phyloP scores from a whole-genome alignment of 2,113 vertebrate species.

The Scytalopus superciliaris region DNA sequence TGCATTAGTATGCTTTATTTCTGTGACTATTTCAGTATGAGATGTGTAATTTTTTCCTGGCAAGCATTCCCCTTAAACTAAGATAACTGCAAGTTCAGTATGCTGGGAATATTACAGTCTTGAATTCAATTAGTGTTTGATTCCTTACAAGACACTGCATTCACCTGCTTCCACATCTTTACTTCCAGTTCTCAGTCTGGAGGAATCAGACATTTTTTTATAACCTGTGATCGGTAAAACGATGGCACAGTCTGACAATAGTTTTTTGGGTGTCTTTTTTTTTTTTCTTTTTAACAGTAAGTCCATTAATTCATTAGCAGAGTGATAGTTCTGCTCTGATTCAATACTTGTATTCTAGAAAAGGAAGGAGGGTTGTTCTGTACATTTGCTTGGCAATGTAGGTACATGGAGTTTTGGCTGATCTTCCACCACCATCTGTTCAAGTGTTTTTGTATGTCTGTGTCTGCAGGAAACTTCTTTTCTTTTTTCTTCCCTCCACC shows the following conservation, averaged over 20 bases:
- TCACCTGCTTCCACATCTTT: not conserved
- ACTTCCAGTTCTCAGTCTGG: not conserved
- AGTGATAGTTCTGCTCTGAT: not conserved
- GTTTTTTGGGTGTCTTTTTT: not conserved
- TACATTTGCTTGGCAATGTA: not conserved
- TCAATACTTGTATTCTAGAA: not conserved
- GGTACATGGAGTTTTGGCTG: not conserved
- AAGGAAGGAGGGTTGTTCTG: not conserved
- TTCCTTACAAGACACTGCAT: not conserved
- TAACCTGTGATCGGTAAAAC: not conserved
- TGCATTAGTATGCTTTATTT: not conserved
- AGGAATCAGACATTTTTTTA: not conserved
- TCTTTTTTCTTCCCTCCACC: fast-evolving
- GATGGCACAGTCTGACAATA: not conserved
- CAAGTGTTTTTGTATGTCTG: not conserved
- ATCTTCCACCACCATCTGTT: constrained; percentile 13
- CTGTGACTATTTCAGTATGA: not conserved
- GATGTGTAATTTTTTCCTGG: not conserved
- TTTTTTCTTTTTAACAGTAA: not conserved
- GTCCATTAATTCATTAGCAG: not conserved
- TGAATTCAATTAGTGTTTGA: not conserved
- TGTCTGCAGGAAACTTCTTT: not conserved
- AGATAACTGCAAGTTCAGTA: not conserved
- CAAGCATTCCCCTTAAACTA: not conserved
- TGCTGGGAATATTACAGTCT: not conserved